Evolutionary conservation across 2,113 vertebrate genomes (phyloP).

Genomic region (Aegotheles bennettii): DNA sequence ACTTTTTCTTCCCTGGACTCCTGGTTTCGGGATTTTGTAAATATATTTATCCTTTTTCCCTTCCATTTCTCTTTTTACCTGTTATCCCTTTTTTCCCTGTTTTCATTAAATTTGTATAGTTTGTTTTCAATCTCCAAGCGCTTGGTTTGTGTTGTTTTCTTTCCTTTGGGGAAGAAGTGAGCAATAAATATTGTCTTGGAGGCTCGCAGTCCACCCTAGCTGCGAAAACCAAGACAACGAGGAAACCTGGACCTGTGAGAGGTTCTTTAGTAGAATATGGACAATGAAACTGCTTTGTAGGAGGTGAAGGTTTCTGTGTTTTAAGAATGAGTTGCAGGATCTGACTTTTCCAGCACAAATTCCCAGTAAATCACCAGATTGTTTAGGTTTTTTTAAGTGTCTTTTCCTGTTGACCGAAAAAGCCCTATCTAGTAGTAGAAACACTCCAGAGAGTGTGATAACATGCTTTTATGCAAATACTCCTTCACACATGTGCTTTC

Average conservation of each 20-base stretch:
- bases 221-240: too few species aligned
- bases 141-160: too few species aligned
- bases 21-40: too few species aligned
- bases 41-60: too few species aligned
- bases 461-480: background rate
- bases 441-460: background rate
- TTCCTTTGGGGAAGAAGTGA: too few species aligned
- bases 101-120: too few species aligned
- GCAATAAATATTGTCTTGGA: too few species aligned
- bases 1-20: too few species aligned
- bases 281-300: background rate
- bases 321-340: background rate
- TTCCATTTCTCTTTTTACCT: too few species aligned
- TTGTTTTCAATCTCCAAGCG: too few species aligned
- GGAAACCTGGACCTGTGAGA: background rate
- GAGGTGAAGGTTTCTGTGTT: background rate
- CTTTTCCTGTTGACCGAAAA: background rate
- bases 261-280: background rate
- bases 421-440: background rate
- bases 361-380: background rate
- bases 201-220: too few species aligned
- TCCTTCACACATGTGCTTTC: background rate
- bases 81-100: too few species aligned
- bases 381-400: background rate
- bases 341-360: background rate